These are phyloP conservation scores for Toxostoma redivivum DNA, from an alignment of 2,113 vertebrate species.

Conservation along the genomic window DNA sequence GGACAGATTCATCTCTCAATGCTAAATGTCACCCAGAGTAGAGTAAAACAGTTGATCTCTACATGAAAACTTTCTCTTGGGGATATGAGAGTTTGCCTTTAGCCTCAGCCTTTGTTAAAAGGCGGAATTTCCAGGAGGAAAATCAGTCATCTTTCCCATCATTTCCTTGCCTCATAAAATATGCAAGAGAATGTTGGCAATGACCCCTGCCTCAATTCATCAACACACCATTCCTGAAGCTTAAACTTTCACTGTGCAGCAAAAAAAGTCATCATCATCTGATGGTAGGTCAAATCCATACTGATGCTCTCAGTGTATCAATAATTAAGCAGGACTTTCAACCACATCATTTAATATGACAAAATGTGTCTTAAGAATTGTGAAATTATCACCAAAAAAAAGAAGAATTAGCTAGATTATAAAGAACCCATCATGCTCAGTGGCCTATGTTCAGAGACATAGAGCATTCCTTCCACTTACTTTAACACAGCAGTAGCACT, in stretches of 20 bases:
- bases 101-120: background rate
- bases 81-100: background rate
- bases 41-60: background rate
- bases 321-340: slow-evolving; percentile 54
- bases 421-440: slow-evolving; percentile 24
- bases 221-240: background rate
- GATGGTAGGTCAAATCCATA: slow-evolving; percentile 2
- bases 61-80: background rate
- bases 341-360: slow-evolving; percentile 15
- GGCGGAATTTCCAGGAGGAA: background rate
- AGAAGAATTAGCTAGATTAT: slow-evolving; percentile 1
- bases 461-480: slow-evolving; percentile 42
- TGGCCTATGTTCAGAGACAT: background rate
- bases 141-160: background rate
- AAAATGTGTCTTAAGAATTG: slow-evolving; percentile 43
- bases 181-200: slow-evolving; percentile 19
- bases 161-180: slow-evolving; percentile 46
- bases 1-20: background rate
- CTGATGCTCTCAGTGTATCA: slow-evolving; percentile 8
- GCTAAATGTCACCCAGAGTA: background rate
- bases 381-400: slow-evolving; percentile 1
- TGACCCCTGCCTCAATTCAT: slow-evolving; percentile 1
- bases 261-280: background rate
- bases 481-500: slow-evolving; percentile 51
- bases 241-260: background rate